These are phyloP conservation scores for Agonopterix subpropinquella DNA, from an alignment of 2,888 invertebrate genomes.

Conservation along the genomic window DNA sequence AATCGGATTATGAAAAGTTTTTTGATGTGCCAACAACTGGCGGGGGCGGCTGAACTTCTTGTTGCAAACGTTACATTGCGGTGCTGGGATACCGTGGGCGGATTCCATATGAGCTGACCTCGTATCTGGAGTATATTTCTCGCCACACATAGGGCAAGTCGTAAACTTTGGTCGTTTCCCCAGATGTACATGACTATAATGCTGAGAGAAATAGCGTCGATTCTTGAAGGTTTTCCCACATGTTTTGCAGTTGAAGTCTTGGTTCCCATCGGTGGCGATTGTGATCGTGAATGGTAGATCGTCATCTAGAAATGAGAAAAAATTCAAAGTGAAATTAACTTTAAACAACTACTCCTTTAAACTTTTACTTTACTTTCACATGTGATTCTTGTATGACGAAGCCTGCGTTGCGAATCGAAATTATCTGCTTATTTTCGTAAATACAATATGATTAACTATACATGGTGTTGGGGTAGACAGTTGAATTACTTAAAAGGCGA, in stretches of 20 bases:
- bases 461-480: not conserved
- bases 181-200: slow-evolving; percentile 6
- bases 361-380: no score
- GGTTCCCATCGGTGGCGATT: not conserved
- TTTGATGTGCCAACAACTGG: slow-evolving; percentile 32
- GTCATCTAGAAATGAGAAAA: no score
- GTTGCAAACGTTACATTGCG: slow-evolving; percentile 22
- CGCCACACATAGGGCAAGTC: slow-evolving; percentile 5
- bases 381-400: no score
- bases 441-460: no score
- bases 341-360: no score
- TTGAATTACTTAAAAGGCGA: not conserved
- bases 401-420: no score
- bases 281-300: not conserved
- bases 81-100: slow-evolving; percentile 21
- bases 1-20: slow-evolving; percentile 22
- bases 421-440: no score
- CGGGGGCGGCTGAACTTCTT: slow-evolving; percentile 20
- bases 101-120: slow-evolving; percentile 23
- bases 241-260: slow-evolving; percentile 3
- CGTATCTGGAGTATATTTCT: slow-evolving; percentile 3
- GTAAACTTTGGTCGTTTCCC: not conserved
- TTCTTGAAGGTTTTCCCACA: slow-evolving; percentile 4
- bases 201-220: slow-evolving; percentile 1
- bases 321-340: no score